A percentile compares a stretch with the other conserved stretches of the same genome.
Evolutionary conservation across 2,888 invertebrate genomes (phyloP).

Genomic region (Cistogaster globosa): DNA sequence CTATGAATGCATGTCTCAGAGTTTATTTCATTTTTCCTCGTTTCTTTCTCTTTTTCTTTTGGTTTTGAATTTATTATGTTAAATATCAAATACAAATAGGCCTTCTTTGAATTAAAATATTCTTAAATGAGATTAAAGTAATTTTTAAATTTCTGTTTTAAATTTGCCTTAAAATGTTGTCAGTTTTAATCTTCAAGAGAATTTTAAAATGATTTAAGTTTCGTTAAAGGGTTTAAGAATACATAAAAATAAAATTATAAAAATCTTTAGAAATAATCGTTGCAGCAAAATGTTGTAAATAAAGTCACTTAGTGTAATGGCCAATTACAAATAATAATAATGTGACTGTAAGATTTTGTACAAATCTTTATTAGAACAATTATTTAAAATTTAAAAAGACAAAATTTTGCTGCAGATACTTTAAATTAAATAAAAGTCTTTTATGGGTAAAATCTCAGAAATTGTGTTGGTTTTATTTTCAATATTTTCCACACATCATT

Average conservation of each 20-base stretch:
- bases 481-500: too few species aligned
- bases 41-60: not conserved
- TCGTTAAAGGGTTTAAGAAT: not conserved
- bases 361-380: not conserved
- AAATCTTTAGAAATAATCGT: not conserved
- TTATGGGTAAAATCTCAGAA: too few species aligned
- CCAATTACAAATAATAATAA: not conserved
- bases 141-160: conserved; percentile 13
- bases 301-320: not conserved
- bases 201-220: not conserved
- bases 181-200: not conserved
- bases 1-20: not conserved
- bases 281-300: conserved; percentile 3
- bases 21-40: not conserved
- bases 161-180: not conserved
- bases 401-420: too few species aligned
- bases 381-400: too few species aligned
- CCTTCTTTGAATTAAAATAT: not conserved
- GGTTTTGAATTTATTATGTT: conserved; percentile 18
- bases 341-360: not conserved
- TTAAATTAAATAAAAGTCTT: too few species aligned
- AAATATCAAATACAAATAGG: conserved; percentile 32
- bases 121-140: conserved; percentile 43
- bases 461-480: too few species aligned
- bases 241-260: not conserved